phyloP scores from a whole-genome alignment of 2,888 invertebrate species.

The Lathronympha strigana region DNA sequence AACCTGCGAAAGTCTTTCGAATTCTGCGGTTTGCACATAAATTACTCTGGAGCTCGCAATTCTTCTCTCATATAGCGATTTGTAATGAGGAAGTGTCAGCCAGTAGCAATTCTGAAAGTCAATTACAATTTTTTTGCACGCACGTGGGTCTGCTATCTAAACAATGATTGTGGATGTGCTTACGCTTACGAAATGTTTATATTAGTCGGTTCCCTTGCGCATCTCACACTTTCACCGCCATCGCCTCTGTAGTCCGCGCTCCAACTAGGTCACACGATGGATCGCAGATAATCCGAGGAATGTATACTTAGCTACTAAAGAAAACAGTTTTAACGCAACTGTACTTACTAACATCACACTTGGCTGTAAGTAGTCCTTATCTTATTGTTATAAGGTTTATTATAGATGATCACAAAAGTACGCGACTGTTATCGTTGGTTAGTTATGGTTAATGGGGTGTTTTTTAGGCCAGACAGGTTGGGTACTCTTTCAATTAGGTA shows the following conservation, averaged over 20 bases:
- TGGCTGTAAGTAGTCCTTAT: neutral
- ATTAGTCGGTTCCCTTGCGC: slow-evolving; percentile 60
- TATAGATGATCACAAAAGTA: neutral
- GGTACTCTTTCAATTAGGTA: neutral
- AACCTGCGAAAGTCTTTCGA: neutral
- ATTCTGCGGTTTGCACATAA: neutral
- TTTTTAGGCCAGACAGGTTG: neutral
- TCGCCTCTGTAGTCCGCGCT: slow-evolving; percentile 50
- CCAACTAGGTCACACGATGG: slow-evolving; percentile 66
- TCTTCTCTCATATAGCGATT: neutral
- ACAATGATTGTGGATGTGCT: slow-evolving; percentile 44
- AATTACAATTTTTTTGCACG: no score
- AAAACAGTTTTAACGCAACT: slow-evolving; percentile 12
- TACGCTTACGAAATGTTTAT: slow-evolving; percentile 73
- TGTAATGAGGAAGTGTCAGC: no score
- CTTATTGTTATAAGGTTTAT: neutral
- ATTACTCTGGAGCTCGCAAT: neutral
- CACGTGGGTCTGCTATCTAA: no score
- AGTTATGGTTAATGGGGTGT: neutral
- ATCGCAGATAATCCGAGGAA: slow-evolving; percentile 55
- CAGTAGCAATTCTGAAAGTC: no score
- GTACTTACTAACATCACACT: slow-evolving; percentile 6
- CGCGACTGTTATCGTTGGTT: neutral
- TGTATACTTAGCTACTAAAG: slow-evolving; percentile 18
- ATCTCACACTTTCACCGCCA: slow-evolving; percentile 77